Conservation (phyloP, 2,113 vertebrate genomes). For the Madoqua kirkii region DNA sequence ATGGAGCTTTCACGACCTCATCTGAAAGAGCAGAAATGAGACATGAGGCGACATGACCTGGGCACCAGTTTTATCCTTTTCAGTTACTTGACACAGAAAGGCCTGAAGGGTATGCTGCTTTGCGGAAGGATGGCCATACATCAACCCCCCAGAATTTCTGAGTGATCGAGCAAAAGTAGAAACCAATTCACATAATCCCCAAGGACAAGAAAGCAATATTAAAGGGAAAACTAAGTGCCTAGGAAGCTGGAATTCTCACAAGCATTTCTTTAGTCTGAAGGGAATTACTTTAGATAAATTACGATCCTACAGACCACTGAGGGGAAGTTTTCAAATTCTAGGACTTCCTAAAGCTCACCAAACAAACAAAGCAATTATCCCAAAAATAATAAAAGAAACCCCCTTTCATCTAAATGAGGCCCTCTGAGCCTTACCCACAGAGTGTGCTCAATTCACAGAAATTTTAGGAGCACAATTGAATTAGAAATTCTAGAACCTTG, state of each 20-base stretch:
- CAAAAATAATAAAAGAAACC: neutral
- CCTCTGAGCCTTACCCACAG: neutral
- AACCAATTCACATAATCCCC: neutral
- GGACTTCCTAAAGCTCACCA: neutral
- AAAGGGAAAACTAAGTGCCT: neutral
- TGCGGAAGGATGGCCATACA: neutral
- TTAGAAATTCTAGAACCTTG: conserved; percentile 20
- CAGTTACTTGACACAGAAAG: neutral
- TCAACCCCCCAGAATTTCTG: neutral
- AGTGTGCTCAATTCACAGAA: neutral
- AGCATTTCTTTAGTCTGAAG: neutral
- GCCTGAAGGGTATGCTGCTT: neutral
- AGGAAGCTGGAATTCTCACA: neutral
- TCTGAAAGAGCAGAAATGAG: neutral
- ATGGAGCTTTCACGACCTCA: neutral
- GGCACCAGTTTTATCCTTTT: neutral
- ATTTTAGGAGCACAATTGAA: neutral
- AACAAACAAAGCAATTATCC: neutral
- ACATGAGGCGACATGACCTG: neutral
- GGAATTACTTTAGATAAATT: neutral
- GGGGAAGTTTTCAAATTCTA: neutral
- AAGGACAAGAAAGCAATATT: neutral
- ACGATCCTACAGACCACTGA: neutral
- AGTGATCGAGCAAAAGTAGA: neutral
- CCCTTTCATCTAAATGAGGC: neutral